Evolutionary conservation across 2,888 invertebrate species (phyloP).

Genomic region (Subacronicta megacephala): DNA sequence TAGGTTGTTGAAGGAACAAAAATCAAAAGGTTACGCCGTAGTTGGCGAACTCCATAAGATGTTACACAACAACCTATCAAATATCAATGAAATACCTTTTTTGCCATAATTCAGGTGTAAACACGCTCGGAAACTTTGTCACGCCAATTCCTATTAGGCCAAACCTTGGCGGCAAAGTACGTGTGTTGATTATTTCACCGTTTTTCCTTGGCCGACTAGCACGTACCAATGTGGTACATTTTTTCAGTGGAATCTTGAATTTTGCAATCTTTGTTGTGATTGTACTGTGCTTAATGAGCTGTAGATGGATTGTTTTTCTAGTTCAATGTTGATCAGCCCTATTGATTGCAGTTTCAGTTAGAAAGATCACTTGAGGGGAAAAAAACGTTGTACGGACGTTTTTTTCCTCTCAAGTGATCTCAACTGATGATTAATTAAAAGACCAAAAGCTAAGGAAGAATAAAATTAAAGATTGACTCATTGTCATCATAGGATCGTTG

Average conservation of each 20-base stretch:
- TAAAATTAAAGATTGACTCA: no score
- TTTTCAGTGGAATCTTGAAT: constrained; percentile 63
- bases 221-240: constrained; percentile 57
- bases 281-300: constrained; percentile 56
- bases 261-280: constrained; percentile 53
- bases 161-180: constrained; percentile 68
- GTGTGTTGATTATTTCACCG: constrained; percentile 56
- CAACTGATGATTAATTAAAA: no score
- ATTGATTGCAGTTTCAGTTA: constrained; percentile 14
- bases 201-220: constrained; percentile 70
- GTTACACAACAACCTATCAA: constrained; percentile 35
- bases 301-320: constrained; percentile 48
- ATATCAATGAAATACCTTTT: constrained; percentile 37
- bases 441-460: no score
- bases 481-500: no score
- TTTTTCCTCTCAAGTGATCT: no score
- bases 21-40: neutral
- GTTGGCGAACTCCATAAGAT: neutral
- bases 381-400: neutral
- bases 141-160: constrained; percentile 39
- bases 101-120: constrained; percentile 40
- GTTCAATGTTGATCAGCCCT: constrained; percentile 12
- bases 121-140: constrained; percentile 30
- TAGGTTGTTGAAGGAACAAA: neutral
- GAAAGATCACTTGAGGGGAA: neutral